These are phyloP conservation scores for Kryptopterus vitreolus DNA, from an alignment of 2,797 vertebrate genomes.

Conservation along the genomic window DNA sequence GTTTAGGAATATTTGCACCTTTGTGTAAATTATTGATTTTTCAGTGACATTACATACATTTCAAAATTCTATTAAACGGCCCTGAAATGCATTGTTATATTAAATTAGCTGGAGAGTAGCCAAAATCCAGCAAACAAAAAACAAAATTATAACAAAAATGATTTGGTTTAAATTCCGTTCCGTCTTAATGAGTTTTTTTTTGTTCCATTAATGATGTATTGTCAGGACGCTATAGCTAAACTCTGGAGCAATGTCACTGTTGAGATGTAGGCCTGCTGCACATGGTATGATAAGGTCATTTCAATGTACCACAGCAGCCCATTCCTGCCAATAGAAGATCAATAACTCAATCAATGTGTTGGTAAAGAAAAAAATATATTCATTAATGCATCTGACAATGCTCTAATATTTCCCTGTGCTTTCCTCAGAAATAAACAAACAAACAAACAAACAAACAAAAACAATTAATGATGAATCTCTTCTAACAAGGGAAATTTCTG, in stretches of 20 bases:
- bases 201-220: slow-evolving; percentile 82
- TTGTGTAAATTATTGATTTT: slow-evolving; percentile 83
- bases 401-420: slow-evolving; percentile 52
- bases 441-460: neutral
- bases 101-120: slow-evolving; percentile 83
- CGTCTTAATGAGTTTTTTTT: slow-evolving; percentile 80
- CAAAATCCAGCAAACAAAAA: slow-evolving; percentile 68
- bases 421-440: slow-evolving; percentile 61
- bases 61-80: slow-evolving; percentile 65
- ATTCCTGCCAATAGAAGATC: slow-evolving; percentile 70
- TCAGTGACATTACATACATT: slow-evolving; percentile 71
- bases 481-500: neutral
- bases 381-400: slow-evolving; percentile 68
- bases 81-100: slow-evolving; percentile 81
- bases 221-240: slow-evolving; percentile 55
- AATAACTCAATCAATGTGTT: slow-evolving; percentile 77
- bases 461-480: neutral
- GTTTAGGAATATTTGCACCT: slow-evolving; percentile 79
- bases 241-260: slow-evolving; percentile 36
- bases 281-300: slow-evolving; percentile 43
- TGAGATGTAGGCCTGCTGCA: slow-evolving; percentile 40
- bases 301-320: slow-evolving; percentile 59
- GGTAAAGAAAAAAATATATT: slow-evolving; percentile 68
- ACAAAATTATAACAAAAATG: slow-evolving; percentile 67
- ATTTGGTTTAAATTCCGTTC: slow-evolving; percentile 65